Base-by-base conservation (phyloP, 2,113 vertebrate genomes). In the Rhea americana region DNA sequence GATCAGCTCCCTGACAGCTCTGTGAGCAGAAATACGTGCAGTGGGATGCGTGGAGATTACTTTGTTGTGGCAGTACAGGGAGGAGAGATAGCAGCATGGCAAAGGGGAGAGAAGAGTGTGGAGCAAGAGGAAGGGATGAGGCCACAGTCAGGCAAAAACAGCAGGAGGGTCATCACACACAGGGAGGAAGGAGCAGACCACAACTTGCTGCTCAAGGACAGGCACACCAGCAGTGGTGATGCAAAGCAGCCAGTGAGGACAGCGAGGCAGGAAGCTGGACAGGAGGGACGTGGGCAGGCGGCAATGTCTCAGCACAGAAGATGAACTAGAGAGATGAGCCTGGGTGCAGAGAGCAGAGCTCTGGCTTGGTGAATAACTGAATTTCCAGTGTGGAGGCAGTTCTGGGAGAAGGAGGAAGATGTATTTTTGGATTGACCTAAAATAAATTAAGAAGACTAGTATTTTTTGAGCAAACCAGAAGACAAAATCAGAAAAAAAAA, bases 301-400 rank as follows among this genome's bases (percentile, higher is more conserved):
- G 45, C 45, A 47, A 17, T 7, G 3, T 18, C 45, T 47, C 45
- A 76, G 68, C 2, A 0, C 30, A 0, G 1, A 61, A 61, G 67
- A 30, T 30, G 26, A 19, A 3, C 59, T 16, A 55, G 75, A 45
- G 61, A 85, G 26, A 22, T 48, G 68, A 84, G 22, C 0, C 0
- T 25, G 39, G 13, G 20, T 41, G 35, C 61, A 1, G 2, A 28
- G 45, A 7, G 14, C 53, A 84, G 37, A 74, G 66, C 20, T 70
- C 61, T 66, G 83, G 9, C 51, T 79, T 53, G 80, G 41, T 4
- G 0, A 53, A 18, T 21, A 71, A 61, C 39, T 66, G 50, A 41
- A 53, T 24, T 13, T 35, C 26, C 0, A 0, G 11, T 1, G 1
- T 11, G 25, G 30, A 76, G 37, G 21, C 37, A 81, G 16, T 28